Evolutionary conservation across 1,140 invertebrate genomes (phyloP), one percentile per base, ranked within the genome.

Genomic region (Drosophila parvula): DNA sequence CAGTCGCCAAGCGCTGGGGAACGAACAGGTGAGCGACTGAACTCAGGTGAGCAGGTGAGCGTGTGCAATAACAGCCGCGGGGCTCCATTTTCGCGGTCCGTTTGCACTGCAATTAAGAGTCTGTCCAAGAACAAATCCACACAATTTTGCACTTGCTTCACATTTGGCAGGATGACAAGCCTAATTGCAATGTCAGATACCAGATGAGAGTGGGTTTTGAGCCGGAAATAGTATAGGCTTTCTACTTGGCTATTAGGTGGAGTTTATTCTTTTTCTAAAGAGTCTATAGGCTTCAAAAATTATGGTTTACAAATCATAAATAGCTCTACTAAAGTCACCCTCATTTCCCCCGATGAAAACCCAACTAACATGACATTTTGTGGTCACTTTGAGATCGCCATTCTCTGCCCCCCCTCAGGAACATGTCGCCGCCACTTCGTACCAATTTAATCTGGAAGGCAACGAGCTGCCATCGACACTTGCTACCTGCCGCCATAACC

Each of bases 51-150:
- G 30, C 43, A 48, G 32, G 28, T 28, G 51, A 34, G 43, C 10
- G 30, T 36, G 65, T 71, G 51, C 44, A 70, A 71, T 77, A 79
- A 75, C 61, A 63, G 82, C 64, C 78, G 59, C 75, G 60, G 60
- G 78, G 73, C 34, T 36, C 16, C 61, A 34, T 55, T 56, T 57
- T 40, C 45, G 60, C 45, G 47, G 53, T 32, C 53, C 71, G 61
- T 81, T 85, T 86, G 74, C 48, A 45, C 64, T 48, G 82, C 76
- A 83, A 83, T 79, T 82, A 82, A 83, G 60, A 70, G 80, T 50
- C 61, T 48, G 53, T 43, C 57, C 47, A 53, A 38, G 56, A 62
- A 53, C 51, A 78, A 81, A 65, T 58, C 47, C 51, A 51, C 47
- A 50, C 50, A 75, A 57, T 74, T 69, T 74, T 50, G 55, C 62